Evolutionary conservation across 2,797 vertebrate species (phyloP).

Genomic region (Adelosebastes latens): DNA sequence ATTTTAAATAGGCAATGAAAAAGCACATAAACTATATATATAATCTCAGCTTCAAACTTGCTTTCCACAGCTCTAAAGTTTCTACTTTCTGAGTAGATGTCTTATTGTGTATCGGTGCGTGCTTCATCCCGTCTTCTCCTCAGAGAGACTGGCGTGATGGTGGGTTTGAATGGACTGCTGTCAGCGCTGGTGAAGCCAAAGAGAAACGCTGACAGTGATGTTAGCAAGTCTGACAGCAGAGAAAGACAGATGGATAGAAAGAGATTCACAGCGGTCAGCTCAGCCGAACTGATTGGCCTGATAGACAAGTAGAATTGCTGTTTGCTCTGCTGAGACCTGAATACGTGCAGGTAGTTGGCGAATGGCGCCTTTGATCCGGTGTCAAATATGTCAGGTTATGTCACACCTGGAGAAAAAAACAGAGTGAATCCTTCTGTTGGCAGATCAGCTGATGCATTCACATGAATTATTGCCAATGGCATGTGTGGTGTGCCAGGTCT

Average conservation of each 20-base stretch:
- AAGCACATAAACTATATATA: background rate
- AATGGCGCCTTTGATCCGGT: slow-evolving; percentile 18
- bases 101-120: background rate
- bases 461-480: slow-evolving; percentile 22
- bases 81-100: background rate
- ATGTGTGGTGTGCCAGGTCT: slow-evolving; percentile 3
- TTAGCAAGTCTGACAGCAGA: slow-evolving; percentile 57
- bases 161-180: slow-evolving; percentile 47
- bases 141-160: slow-evolving; percentile 27
- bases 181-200: slow-evolving; percentile 34
- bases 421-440: slow-evolving; percentile 21
- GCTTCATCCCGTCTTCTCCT: slow-evolving; percentile 20
- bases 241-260: slow-evolving; percentile 23
- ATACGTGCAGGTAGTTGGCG: background rate
- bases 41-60: background rate
- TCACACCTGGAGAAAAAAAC: slow-evolving; percentile 14
- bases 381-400: slow-evolving; percentile 37
- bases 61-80: slow-evolving; percentile 3
- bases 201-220: slow-evolving; percentile 58
- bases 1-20: background rate
- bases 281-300: slow-evolving; percentile 13
- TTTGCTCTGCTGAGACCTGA: slow-evolving; percentile 31
- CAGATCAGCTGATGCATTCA: slow-evolving; percentile 30
- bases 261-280: slow-evolving; percentile 24
- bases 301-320: slow-evolving; percentile 29